Conservation (phyloP, 2,888 invertebrate genomes). For the Stratiomys singularior region DNA sequence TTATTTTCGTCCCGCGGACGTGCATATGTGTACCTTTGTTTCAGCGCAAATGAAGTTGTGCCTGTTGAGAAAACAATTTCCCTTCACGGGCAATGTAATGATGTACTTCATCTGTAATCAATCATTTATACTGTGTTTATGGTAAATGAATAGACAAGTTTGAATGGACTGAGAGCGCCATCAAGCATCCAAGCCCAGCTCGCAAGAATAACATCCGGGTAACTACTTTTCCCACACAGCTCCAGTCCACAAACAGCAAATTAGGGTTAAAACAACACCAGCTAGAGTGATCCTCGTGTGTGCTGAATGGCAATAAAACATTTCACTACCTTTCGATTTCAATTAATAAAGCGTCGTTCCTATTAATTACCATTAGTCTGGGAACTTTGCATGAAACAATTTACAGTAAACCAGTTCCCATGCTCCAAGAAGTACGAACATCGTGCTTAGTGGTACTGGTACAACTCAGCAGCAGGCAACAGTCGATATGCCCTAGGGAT, state of each 20-base stretch:
- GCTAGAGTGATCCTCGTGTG: slow-evolving; percentile 6
- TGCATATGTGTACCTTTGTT: too few relatives aligned
- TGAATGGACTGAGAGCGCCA: background rate
- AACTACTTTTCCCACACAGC: background rate
- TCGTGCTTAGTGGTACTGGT: slow-evolving; percentile 6
- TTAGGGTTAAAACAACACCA: slow-evolving; percentile 38
- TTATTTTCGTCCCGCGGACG: too few relatives aligned
- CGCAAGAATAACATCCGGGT: slow-evolving; percentile 29
- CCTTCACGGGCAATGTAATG: too few relatives aligned
- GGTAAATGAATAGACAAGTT: background rate
- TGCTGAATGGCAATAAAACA: slow-evolving; percentile 41
- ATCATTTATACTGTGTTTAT: background rate
- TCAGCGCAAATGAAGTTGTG: too few relatives aligned
- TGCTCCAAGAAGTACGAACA: background rate
- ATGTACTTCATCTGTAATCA: background rate
- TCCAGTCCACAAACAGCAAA: slow-evolving; percentile 25
- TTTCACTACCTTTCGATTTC: slow-evolving; percentile 43
- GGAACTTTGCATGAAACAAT: background rate
- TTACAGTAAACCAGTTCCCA: slow-evolving; percentile 11
- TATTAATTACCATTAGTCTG: slow-evolving; percentile 28
- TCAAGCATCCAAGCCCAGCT: background rate
- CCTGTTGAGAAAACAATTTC: too few relatives aligned
- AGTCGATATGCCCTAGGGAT: slow-evolving; percentile 19
- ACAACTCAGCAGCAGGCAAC: background rate
- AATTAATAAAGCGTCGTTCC: slow-evolving; percentile 26